Base-by-base conservation (phyloP, 2,797 vertebrate species). In the Spinus olivaceus region DNA sequence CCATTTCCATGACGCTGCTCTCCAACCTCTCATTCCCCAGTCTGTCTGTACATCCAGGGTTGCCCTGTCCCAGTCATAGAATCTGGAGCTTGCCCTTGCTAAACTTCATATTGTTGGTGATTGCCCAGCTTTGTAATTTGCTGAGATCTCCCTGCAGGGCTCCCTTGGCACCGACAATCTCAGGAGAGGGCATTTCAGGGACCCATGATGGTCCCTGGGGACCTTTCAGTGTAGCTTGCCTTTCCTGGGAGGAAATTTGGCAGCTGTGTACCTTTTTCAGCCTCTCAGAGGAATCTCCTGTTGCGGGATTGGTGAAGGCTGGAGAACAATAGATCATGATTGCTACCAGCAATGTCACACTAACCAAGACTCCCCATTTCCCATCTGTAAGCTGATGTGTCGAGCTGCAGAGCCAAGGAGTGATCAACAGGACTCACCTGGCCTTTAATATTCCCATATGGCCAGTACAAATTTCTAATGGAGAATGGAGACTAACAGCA, bases 331-430 rank as follows among this genome's bases (percentile, higher is more conserved):
- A 78, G 59, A 24, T 27, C 22, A 42, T 12, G 20, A 23, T 37
- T 21, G 5, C 8, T 16, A 19, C 27, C 42, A 27, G 30, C 22
- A 79, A 12, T 50, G 19, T 14, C 3, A 2, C 18, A 27, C 5
- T 7, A 49, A 63, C 6, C 0, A 0, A 35, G 27, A 57, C 7
- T n/a, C 8, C 35, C 32, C 50, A 16, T 7, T 16, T 64, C 22
- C 35, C 22, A 28, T 49, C 8, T 3, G 2, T 42, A 35, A 64
- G 6, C 27, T 86, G 42, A 20, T 25, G 25, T n/a, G 42, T 42
- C 0, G 0, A 27, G 41, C 15, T 79, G 32, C 4, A 56, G 18
- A 44, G 5, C 32, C 33, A 86, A 71, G 50, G 25, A 23, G 4
- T 5, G 22, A 32, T n/a, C 21, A 41, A 18, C 42, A 32, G 42